phyloP scores from a whole-genome alignment of 2,797 vertebrate species.

The Anguilla anguilla region DNA sequence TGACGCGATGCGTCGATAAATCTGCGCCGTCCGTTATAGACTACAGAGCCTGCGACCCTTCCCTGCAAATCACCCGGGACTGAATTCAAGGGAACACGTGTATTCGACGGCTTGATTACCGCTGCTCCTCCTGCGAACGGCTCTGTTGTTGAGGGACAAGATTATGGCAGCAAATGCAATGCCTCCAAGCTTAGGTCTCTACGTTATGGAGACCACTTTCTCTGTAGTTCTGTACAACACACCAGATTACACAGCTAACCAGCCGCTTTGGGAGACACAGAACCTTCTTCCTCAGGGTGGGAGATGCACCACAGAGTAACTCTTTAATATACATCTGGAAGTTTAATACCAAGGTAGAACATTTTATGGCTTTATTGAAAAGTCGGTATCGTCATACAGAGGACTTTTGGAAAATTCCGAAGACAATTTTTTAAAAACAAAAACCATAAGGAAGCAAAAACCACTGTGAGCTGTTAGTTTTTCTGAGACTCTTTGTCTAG shows the following conservation, averaged over 20 bases:
- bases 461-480: no score
- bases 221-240: no score
- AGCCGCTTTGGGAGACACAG: neutral
- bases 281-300: neutral
- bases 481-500: no score
- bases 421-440: neutral
- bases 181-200: neutral
- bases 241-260: neutral
- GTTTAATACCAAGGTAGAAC: neutral
- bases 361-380: neutral
- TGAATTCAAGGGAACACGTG: constrained; percentile 68
- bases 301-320: neutral
- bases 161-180: neutral
- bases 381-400: neutral
- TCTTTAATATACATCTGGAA: neutral
- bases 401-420: neutral
- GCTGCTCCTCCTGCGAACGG: neutral
- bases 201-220: neutral
- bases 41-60: constrained; percentile 57
- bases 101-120: neutral
- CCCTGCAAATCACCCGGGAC: constrained; percentile 66
- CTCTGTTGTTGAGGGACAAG: neutral
- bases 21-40: constrained; percentile 69
- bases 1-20: constrained; percentile 65
- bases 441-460: no score